phyloP scores from a whole-genome alignment of 2,888 invertebrate genomes.

The Lottia scabra region DNA sequence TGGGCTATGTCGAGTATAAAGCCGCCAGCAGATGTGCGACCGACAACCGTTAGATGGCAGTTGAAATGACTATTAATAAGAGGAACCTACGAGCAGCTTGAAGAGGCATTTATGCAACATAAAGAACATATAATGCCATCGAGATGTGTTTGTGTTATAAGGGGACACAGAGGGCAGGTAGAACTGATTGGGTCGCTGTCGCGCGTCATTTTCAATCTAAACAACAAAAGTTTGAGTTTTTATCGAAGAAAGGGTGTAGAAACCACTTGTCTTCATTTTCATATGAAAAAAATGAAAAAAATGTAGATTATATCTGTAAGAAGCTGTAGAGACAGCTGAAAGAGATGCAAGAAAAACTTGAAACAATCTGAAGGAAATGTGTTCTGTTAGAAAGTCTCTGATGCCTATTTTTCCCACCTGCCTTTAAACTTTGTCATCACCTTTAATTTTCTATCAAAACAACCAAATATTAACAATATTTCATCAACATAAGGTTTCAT shows the following conservation, averaged over 20 bases:
- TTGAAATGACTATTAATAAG: constrained; percentile 1
- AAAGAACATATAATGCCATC: neutral
- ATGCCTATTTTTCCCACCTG: too few relatives aligned
- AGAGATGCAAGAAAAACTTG: too few relatives aligned
- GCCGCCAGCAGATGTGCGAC: neutral
- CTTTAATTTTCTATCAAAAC: too few relatives aligned
- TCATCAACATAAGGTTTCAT: neutral
- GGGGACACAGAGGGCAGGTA: neutral
- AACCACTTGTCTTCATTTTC: neutral
- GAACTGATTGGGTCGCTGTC: constrained; percentile 3
- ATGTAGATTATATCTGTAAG: neutral
- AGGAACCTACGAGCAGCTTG: neutral
- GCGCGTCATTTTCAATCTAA: neutral
- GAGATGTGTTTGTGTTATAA: neutral
- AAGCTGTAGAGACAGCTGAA: neutral
- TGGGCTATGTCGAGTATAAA: neutral
- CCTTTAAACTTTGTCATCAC: too few relatives aligned
- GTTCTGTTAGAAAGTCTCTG: too few relatives aligned
- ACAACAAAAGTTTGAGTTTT: neutral
- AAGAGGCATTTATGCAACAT: constrained; percentile 3
- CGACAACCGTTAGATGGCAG: constrained; percentile 3
- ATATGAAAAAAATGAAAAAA: neutral
- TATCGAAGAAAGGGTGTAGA: neutral
- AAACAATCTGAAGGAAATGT: too few relatives aligned
- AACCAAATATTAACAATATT: neutral